Conservation (phyloP, 2,797 vertebrate genomes). For the Avahi laniger region DNA sequence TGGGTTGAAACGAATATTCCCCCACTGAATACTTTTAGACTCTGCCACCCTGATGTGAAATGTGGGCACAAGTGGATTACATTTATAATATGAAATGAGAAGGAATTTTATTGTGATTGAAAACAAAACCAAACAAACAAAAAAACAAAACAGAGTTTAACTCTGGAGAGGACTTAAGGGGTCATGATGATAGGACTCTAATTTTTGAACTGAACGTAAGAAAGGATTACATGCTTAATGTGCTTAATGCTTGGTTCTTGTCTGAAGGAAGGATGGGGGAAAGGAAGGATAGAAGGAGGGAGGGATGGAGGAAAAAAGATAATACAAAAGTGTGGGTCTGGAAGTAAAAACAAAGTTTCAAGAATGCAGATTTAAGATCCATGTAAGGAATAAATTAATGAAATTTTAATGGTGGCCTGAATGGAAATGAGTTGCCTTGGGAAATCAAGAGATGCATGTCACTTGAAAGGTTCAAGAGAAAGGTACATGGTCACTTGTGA, state of each 20-base stretch:
- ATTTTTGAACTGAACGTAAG: neutral
- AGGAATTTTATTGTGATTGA: conserved; percentile 1
- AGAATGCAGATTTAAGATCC: neutral
- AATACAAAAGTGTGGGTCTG: neutral
- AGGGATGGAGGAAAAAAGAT: neutral
- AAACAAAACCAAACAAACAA: neutral
- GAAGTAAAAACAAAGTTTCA: neutral
- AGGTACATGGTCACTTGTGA: neutral
- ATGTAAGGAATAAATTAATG: neutral
- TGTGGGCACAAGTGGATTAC: neutral
- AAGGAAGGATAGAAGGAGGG: neutral
- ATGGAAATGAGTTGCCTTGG: neutral
- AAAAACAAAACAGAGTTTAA: neutral
- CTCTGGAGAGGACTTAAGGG: neutral
- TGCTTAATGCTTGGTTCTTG: neutral
- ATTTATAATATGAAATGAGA: neutral
- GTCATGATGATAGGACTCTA: neutral
- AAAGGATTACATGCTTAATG: neutral
- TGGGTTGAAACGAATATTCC: neutral
- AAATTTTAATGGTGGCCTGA: neutral
- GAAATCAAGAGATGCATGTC: neutral
- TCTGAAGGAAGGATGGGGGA: neutral
- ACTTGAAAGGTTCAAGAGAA: neutral
- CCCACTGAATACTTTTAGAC: neutral
- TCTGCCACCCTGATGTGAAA: neutral